These are phyloP conservation scores for Saxicola maurus DNA, from an alignment of 2,797 vertebrate species.

Conservation along the genomic window DNA sequence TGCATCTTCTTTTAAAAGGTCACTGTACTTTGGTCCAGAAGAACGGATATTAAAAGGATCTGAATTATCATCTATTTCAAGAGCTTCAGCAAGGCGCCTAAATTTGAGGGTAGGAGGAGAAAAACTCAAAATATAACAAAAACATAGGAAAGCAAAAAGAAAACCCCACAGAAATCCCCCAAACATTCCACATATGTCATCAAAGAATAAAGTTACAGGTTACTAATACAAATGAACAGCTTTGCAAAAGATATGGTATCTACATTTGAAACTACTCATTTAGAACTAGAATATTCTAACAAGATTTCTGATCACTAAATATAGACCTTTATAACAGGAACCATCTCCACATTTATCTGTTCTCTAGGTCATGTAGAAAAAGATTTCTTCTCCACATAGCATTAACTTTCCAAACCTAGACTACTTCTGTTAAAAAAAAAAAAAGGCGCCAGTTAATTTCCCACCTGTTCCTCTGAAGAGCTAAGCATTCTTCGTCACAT, in stretches of 20 bases:
- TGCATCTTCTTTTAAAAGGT: constrained; percentile 92
- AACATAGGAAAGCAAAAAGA: not conserved
- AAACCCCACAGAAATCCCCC: not conserved
- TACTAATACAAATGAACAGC: not conserved
- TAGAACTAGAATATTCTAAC: not conserved
- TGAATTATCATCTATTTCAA: constrained; percentile 87
- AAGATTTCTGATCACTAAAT: not conserved
- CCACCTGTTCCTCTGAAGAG: constrained; percentile 90
- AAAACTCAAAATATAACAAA: not conserved
- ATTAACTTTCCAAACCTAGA: not conserved
- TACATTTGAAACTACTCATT: not conserved
- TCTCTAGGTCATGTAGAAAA: not conserved
- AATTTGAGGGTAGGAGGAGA: not conserved
- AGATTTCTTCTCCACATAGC: not conserved
- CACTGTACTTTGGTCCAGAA: constrained; percentile 85
- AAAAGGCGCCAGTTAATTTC: not conserved
- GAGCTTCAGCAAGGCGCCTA: constrained; percentile 88
- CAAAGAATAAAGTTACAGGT: not conserved
- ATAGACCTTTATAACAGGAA: not conserved
- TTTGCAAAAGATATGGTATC: not conserved
- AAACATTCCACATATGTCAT: not conserved
- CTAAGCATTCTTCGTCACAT: constrained; percentile 92
- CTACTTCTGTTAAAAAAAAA: not conserved
- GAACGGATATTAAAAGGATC: constrained; percentile 90
- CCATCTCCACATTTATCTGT: not conserved